Evolutionary conservation across 2,113 vertebrate species (phyloP).

Genomic region (Herpetotheres cachinnans): DNA sequence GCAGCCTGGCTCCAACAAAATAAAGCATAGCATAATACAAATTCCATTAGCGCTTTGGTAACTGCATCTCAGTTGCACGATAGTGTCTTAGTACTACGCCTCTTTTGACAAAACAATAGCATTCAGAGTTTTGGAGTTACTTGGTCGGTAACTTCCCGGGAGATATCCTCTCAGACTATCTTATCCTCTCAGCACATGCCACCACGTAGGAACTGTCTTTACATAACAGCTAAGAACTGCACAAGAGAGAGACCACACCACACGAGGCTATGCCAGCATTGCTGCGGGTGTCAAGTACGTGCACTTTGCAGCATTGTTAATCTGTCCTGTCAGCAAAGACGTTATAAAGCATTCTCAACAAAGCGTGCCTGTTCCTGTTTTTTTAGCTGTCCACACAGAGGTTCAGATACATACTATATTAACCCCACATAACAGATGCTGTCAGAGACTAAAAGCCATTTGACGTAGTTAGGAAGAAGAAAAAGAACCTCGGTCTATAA

Average conservation of each 20-base stretch:
- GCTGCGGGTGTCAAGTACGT: accelerated
- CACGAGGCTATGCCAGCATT: accelerated
- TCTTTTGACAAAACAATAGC: neutral
- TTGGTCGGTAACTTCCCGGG: neutral
- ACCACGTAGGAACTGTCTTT: neutral
- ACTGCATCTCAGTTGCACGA: neutral
- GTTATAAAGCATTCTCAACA: neutral
- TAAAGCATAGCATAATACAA: neutral
- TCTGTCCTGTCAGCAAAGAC: neutral
- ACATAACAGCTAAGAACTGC: neutral
- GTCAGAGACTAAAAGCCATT: neutral
- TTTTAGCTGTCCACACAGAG: neutral
- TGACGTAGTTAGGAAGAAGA: neutral
- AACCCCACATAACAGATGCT: neutral
- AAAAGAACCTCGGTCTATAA: neutral
- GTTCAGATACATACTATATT: neutral
- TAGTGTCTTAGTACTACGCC: neutral
- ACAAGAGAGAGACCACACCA: neutral
- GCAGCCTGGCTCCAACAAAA: neutral
- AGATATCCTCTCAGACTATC: neutral
- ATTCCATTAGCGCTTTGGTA: neutral
- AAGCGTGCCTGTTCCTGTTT: neutral
- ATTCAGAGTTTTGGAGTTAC: neutral
- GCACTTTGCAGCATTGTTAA: neutral
- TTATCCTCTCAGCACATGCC: neutral